phyloP scores from a whole-genome alignment of 2,113 vertebrate species.

The Sardina pilchardus region DNA sequence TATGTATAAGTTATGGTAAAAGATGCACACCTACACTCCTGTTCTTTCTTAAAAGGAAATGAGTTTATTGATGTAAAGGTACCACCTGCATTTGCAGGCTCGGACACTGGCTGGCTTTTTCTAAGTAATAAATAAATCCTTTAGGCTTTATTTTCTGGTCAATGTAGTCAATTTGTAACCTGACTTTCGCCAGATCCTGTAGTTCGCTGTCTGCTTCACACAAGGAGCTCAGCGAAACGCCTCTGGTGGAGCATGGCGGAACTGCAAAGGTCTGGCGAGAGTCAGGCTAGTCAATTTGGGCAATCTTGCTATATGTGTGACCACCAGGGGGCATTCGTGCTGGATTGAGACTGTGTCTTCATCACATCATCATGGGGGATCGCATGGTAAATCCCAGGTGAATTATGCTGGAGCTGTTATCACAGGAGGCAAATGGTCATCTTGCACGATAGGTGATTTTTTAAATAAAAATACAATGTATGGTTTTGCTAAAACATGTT shows the following conservation, averaged over 20 bases:
- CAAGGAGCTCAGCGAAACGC: too few species aligned
- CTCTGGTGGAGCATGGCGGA: too few species aligned
- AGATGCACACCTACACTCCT: too few species aligned
- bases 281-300: not conserved
- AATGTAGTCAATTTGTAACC: not conserved
- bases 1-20: too few species aligned
- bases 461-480: too few species aligned
- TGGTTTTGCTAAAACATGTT: too few species aligned
- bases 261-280: too few species aligned
- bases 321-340: slow-evolving; percentile 59
- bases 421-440: slow-evolving; percentile 43
- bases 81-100: not conserved
- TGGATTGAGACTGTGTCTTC: slow-evolving; percentile 37
- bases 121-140: not conserved
- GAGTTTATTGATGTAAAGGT: not conserved
- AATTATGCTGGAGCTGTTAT: not conserved
- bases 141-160: not conserved
- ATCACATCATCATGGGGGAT: slow-evolving; percentile 38
- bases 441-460: not conserved
- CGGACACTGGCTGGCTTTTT: not conserved
- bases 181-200: too few species aligned
- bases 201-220: too few species aligned
- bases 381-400: slow-evolving; percentile 46
- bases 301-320: slow-evolving; percentile 19
- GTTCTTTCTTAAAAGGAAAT: not conserved